Percentiles rank a stretch among this genome's conserved stretches.
Evolutionary conservation across 2,888 invertebrate genomes (phyloP).

Genomic region (Ischnura elegans): DNA sequence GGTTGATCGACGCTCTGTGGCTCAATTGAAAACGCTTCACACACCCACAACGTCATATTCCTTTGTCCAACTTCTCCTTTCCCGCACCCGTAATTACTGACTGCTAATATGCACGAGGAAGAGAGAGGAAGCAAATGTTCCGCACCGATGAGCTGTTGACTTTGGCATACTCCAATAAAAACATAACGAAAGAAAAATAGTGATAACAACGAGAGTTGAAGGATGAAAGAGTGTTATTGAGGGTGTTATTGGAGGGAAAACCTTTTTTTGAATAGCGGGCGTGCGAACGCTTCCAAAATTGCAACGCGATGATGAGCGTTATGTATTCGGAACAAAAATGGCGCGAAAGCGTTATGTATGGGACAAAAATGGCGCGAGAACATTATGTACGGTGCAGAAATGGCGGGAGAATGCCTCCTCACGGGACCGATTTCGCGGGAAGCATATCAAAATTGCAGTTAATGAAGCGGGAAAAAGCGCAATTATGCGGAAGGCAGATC

Average conservation of each 20-base stretch:
- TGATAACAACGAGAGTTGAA: no score
- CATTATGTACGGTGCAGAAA: not conserved
- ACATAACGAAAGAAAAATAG: not conserved
- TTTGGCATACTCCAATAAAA: not conserved
- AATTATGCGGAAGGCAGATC: slow-evolving; percentile 2
- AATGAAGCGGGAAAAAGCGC: slow-evolving; percentile 27
- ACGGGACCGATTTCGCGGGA: not conserved
- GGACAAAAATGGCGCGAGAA: not conserved
- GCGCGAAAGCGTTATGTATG: not conserved
- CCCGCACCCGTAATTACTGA: not conserved
- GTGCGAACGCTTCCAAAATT: not conserved
- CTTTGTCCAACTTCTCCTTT: not conserved
- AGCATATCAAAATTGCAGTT: slow-evolving; percentile 22
- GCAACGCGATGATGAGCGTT: not conserved
- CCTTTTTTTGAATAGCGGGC: not conserved
- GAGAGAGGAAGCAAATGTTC: slow-evolving; percentile 9
- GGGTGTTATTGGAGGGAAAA: not conserved
- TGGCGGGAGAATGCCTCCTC: not conserved
- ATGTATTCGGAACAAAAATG: not conserved
- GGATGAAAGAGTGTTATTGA: no score
- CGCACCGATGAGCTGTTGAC: not conserved
- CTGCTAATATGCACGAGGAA: not conserved
- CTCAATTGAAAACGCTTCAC: not conserved
- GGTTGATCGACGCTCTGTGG: not conserved
- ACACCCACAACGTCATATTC: not conserved